Evolutionary conservation across 2,797 vertebrate species (phyloP), one percentile per base, ranked within the genome.

Genomic region (Caiman crocodilus): DNA sequence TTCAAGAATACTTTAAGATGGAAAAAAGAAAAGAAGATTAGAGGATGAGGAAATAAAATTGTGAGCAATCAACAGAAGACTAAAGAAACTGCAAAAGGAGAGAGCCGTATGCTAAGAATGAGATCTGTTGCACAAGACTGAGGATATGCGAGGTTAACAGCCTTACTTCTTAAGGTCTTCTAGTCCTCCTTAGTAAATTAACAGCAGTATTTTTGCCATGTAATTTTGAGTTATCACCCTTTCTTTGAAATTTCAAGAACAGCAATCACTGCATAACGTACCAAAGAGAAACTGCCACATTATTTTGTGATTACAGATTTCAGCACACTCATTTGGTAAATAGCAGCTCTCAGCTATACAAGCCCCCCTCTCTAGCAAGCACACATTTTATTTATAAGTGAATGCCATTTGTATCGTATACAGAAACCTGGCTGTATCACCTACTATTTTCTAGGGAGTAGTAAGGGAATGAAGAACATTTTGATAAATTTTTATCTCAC

Each of bases 211-310:
- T 64, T 35, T 60, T 35, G 26, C 21, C 23, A 14, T 7, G 13
- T 82, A 5, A 2, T 11, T 4, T 13, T 1, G 3, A 0, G 0
- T 57, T 87, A 59, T 30, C 58, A 35, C 20, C 28, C 1, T 15
- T 55, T 74, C 50, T 75, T 23, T 20, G 14, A 14, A 86, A 15
- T 69, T 80, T 85, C 75, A 15, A 60, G 79, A 60, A 69, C 87
- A 28, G 73, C 61, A 8, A 25, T 3, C 28, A 9, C 42, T 74
- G 28, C 1, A 1, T 30, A 20, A 55, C n/a, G 32, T 20, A 84
- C 25, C 26, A 30, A 21, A 35, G 21, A 23, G 7, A 57, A 76
- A 23, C 10, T 12, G 5, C 2, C 7, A 25, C 14, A 8, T 16
- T 71, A 23, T 15, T 71, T 71, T 15, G 35, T 35, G 7, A 50